phyloP scores from a whole-genome alignment of 2,113 vertebrate species.

The Romanogobio albipinnatus region DNA sequence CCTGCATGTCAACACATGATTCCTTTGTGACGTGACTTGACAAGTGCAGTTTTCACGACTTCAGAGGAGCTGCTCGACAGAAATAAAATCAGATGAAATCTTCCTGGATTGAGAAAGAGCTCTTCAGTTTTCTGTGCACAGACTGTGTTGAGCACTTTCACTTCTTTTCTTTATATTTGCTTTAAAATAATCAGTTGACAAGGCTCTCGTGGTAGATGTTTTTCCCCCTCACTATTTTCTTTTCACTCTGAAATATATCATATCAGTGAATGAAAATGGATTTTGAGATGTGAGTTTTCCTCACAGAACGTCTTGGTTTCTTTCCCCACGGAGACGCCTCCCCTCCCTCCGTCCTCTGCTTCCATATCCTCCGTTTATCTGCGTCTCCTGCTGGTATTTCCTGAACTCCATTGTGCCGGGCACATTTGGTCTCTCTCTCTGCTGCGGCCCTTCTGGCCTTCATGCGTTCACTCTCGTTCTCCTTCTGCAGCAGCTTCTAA shows the following conservation, averaged over 20 bases:
- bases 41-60: neutral
- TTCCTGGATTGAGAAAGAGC: neutral
- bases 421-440: conserved; percentile 27
- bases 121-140: neutral
- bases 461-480: neutral
- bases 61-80: too few relatives aligned
- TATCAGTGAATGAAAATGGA: neutral
- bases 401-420: conserved; percentile 53
- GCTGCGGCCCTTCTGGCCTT: neutral
- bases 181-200: too few relatives aligned
- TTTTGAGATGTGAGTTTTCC: neutral
- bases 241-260: neutral
- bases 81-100: neutral
- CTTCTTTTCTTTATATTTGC: neutral
- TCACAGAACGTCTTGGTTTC: neutral
- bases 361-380: conserved; percentile 50
- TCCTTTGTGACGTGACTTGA: neutral
- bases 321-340: neutral
- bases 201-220: neutral
- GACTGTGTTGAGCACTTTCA: neutral
- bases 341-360: neutral
- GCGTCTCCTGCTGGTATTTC: conserved; percentile 58
- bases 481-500: neutral
- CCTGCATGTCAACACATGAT: neutral
- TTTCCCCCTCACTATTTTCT: neutral